Evolutionary conservation across 2,888 invertebrate genomes (phyloP).

Genomic region (Leptothorax acervorum): DNA sequence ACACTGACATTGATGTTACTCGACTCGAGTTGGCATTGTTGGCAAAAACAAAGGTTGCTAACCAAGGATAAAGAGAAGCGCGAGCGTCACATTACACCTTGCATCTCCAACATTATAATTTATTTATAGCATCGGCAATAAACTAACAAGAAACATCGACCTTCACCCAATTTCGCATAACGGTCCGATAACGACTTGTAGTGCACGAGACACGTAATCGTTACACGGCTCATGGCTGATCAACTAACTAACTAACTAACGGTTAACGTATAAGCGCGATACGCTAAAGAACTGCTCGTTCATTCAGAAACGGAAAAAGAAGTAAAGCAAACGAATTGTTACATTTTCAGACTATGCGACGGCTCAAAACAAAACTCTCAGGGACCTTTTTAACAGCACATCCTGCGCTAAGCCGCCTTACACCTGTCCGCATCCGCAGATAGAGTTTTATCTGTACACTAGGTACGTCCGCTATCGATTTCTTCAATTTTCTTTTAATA

Average conservation of each 20-base stretch:
- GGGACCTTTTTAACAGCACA: constrained; percentile 91
- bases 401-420: constrained; percentile 94
- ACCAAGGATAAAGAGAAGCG: neutral
- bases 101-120: neutral
- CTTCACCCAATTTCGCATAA: constrained; percentile 76
- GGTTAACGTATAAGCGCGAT: too few relatives aligned
- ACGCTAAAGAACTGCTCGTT: too few relatives aligned
- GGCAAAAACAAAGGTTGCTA: neutral
- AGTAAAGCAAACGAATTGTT: neutral
- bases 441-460: constrained; percentile 93
- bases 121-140: neutral
- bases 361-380: constrained; percentile 86
- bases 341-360: constrained; percentile 76
- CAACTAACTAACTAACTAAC: too few relatives aligned
- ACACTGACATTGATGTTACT: neutral
- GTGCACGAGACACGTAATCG: constrained; percentile 34
- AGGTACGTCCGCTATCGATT: constrained; percentile 86
- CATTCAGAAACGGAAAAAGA: too few relatives aligned
- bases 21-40: neutral
- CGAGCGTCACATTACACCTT: neutral
- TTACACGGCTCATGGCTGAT: neutral
- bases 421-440: constrained; percentile 93
- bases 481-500: neutral
- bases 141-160: constrained; percentile 60
- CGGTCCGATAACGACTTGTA: constrained; percentile 69